Conservation (phyloP, 1,140 invertebrate species). For the Drosophila persimilis region DNA sequence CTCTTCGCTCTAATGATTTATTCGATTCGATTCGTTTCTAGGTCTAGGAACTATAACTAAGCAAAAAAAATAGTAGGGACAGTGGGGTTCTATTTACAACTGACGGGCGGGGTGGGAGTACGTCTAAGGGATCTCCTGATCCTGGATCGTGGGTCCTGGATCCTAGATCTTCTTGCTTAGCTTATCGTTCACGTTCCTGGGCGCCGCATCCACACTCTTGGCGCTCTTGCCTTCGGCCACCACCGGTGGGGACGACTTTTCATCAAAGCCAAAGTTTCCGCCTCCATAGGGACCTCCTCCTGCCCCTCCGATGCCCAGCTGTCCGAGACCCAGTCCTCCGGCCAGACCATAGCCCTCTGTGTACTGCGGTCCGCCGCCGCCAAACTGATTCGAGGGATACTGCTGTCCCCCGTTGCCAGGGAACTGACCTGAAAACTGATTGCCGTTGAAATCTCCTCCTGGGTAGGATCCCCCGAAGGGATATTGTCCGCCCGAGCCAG, state of each 20-base stretch:
- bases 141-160: neutral
- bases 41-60: conserved; percentile 11
- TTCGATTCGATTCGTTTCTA: conserved; percentile 48
- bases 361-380: conserved; percentile 55
- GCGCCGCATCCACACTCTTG: conserved; percentile 35
- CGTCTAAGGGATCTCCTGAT: neutral
- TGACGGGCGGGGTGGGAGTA: neutral
- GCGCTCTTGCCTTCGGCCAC: conserved; percentile 67
- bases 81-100: conserved; percentile 39
- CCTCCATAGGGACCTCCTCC: conserved; percentile 35
- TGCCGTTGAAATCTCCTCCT: conserved; percentile 46
- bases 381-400: conserved; percentile 38
- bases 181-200: conserved; percentile 63
- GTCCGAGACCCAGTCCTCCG: conserved; percentile 39
- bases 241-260: conserved; percentile 31
- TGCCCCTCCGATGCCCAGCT: conserved; percentile 46
- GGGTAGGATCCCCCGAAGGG: conserved; percentile 51
- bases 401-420: conserved; percentile 54
- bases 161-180: conserved; percentile 63
- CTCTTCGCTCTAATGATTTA: conserved; percentile 12
- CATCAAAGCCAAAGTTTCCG: conserved; percentile 55
- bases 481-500: conserved; percentile 39
- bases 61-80: neutral
- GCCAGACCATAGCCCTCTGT: conserved; percentile 74
- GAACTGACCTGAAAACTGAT: conserved; percentile 58